Evolutionary conservation across 1,140 invertebrate genomes (phyloP).

Genomic region (Drosophila kohkoa): DNA sequence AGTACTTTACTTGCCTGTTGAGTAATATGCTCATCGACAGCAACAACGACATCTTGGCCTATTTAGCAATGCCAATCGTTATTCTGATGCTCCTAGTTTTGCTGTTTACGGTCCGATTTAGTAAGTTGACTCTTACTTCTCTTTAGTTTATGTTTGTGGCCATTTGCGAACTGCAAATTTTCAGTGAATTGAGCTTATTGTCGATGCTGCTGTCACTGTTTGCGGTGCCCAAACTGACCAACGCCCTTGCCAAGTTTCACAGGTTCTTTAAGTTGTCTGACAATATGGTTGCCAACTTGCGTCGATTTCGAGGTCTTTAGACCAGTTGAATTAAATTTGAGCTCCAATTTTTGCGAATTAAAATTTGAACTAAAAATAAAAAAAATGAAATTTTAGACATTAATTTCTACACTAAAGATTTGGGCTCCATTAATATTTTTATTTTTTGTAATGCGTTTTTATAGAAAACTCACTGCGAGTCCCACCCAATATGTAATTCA

Average conservation of each 20-base stretch:
- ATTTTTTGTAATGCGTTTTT: too few relatives aligned
- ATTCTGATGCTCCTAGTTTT: background rate
- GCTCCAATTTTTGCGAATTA: background rate
- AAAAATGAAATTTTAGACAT: too few relatives aligned
- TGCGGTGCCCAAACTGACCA: conserved; percentile 18
- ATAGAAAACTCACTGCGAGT: too few relatives aligned
- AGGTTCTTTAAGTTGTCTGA: conserved; percentile 47
- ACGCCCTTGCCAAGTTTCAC: conserved; percentile 21
- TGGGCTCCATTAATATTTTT: too few relatives aligned
- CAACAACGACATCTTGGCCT: conserved; percentile 8
- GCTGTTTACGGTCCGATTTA: conserved; percentile 8
- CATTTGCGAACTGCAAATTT: conserved; percentile 3
- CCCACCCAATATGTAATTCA: background rate
- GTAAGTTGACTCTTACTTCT: background rate
- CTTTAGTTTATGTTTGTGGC: background rate
- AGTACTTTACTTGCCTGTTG: background rate
- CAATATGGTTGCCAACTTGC: conserved; percentile 28
- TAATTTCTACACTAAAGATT: too few relatives aligned
- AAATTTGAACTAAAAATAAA: background rate
- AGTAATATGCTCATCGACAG: conserved; percentile 3
- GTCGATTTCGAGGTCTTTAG: background rate
- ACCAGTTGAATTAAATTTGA: background rate
- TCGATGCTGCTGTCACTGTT: background rate
- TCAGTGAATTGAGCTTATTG: conserved; percentile 5
- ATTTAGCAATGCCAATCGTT: conserved; percentile 12